These are phyloP conservation scores for Tetramorium simillimum DNA, from an alignment of 1,140 invertebrate genomes.

Conservation along the genomic window DNA sequence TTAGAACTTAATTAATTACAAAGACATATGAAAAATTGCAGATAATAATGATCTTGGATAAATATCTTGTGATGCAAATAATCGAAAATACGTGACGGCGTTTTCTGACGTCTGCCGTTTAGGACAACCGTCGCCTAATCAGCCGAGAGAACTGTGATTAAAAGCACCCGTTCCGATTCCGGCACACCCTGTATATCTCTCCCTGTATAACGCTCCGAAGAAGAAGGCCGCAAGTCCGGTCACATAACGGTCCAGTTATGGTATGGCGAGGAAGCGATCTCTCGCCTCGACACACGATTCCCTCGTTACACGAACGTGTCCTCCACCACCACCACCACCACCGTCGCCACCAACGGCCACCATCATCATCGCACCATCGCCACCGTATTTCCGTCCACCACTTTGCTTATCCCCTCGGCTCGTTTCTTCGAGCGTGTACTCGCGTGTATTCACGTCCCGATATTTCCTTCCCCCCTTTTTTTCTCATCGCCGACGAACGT, in stretches of 20 bases:
- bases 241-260: conserved; percentile 84
- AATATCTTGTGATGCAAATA: neutral
- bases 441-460: conserved; percentile 52
- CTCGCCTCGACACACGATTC: conserved; percentile 75
- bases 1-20: neutral
- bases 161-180: neutral
- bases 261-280: conserved; percentile 80
- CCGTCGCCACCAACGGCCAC: neutral
- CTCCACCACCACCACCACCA: conserved; percentile 5
- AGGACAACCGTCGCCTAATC: neutral
- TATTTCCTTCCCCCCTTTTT: neutral
- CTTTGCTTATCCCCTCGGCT: neutral
- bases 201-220: conserved; percentile 47
- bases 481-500: neutral
- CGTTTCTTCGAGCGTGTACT: conserved; percentile 24
- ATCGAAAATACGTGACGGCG: no score
- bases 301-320: conserved; percentile 71
- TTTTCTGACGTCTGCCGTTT: neutral
- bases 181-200: conserved; percentile 49
- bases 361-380: neutral
- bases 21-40: neutral
- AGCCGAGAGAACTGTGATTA: neutral
- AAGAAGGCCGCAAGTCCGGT: conserved; percentile 79
- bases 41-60: neutral
- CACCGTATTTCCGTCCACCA: conserved; percentile 25